These are phyloP conservation scores for Pterocles burchelli DNA, from an alignment of 2,113 vertebrate genomes.

Conservation along the genomic window DNA sequence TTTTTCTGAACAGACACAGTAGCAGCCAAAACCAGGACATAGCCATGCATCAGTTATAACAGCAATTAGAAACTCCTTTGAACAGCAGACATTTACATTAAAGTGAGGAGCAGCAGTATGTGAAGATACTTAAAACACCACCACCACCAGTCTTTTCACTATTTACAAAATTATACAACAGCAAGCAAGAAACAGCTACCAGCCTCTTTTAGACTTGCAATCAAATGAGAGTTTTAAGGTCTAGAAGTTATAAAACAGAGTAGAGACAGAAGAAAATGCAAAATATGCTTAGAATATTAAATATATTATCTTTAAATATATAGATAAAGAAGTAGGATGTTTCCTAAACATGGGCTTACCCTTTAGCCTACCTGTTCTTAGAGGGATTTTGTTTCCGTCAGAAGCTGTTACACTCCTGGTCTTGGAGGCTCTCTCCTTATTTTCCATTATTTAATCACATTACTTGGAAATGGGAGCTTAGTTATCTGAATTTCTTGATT, in stretches of 20 bases:
- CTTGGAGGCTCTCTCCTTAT: background rate
- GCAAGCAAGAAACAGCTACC: background rate
- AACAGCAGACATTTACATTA: background rate
- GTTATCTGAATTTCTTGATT: background rate
- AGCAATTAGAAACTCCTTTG: background rate
- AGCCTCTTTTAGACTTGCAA: background rate
- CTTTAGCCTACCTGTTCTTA: background rate
- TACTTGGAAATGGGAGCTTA: background rate
- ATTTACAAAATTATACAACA: background rate
- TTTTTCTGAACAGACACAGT: background rate
- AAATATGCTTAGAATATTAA: background rate
- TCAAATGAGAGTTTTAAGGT: background rate
- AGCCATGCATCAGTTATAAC: background rate
- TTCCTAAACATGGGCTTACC: background rate
- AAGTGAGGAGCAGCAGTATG: background rate
- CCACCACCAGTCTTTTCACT: background rate
- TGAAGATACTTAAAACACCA: background rate
- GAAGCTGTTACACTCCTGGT: background rate
- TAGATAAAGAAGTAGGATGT: background rate
- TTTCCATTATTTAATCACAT: background rate
- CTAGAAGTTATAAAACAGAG: background rate
- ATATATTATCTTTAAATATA: background rate
- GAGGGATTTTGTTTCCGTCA: background rate
- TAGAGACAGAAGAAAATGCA: background rate
- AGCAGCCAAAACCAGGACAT: background rate